Evolutionary conservation across 2,113 vertebrate genomes (phyloP).

Genomic region (Xyliphius kryptos): DNA sequence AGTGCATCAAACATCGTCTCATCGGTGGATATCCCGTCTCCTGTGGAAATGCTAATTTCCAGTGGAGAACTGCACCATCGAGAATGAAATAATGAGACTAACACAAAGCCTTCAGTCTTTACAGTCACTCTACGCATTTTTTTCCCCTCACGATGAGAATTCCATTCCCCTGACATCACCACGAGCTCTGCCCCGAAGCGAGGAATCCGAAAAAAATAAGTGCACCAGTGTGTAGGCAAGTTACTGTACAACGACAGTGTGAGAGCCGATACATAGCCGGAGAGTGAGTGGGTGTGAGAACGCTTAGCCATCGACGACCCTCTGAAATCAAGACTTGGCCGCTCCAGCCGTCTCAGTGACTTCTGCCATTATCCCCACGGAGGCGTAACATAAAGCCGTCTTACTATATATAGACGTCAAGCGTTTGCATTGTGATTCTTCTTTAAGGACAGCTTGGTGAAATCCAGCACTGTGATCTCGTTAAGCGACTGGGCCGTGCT

Average conservation of each 20-base stretch:
- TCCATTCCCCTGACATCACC: constrained; percentile 61
- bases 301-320: background rate
- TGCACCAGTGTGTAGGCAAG: constrained; percentile 7
- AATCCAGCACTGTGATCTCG: background rate
- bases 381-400: background rate
- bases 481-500: background rate
- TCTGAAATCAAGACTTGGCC: background rate
- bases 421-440: background rate
- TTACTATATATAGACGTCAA: background rate
- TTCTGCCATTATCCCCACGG: background rate
- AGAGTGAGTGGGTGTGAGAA: constrained; percentile 34
- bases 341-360: background rate
- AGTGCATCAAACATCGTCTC: too few species aligned
- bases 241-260: constrained; percentile 24
- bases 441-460: background rate
- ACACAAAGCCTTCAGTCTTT: constrained; percentile 32
- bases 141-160: constrained; percentile 47
- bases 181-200: constrained; percentile 38
- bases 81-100: background rate
- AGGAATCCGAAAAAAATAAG: constrained; percentile 35
- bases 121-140: constrained; percentile 6
- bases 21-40: too few species aligned
- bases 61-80: background rate
- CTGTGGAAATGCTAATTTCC: background rate
- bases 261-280: constrained; percentile 13